These are phyloP conservation scores for Cyanistes caeruleus DNA, from an alignment of 2,113 vertebrate genomes.

Conservation along the genomic window DNA sequence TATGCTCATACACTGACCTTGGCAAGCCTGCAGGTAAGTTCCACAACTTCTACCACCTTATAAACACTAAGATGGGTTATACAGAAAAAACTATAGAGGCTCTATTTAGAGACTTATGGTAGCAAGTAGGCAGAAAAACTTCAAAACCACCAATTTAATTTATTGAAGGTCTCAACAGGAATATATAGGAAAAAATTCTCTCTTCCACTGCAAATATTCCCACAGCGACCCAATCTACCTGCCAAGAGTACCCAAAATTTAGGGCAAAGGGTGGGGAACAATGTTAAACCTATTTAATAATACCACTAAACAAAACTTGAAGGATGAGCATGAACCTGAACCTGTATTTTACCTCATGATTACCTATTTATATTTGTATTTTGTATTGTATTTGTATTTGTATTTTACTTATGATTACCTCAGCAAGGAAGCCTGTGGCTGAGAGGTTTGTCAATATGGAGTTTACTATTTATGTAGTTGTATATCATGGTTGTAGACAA, in stretches of 20 bases:
- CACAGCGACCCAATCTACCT: not conserved
- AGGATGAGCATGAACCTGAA: not conserved
- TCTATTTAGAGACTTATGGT: conserved; percentile 78
- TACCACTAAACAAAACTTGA: not conserved
- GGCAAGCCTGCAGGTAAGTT: conserved; percentile 77
- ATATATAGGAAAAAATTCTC: conserved; percentile 71
- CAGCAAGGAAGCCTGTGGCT: not conserved
- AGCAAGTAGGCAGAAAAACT: conserved; percentile 81
- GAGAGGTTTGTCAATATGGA: not conserved
- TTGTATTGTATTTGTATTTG: not conserved
- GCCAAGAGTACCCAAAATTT: conserved; percentile 29
- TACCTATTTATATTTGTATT: too few relatives aligned
- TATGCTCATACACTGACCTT: conserved; percentile 78
- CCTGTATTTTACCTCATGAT: not conserved
- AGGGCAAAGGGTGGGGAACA: not conserved
- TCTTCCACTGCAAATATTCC: conserved; percentile 66
- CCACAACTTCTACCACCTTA: conserved; percentile 81
- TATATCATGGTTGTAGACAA: not conserved
- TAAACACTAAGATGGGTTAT: conserved; percentile 83
- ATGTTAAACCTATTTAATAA: not conserved
- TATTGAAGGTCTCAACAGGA: conserved; percentile 76
- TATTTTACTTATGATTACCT: not conserved
- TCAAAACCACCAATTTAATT: conserved; percentile 82
- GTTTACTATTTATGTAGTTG: not conserved
- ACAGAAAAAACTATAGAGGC: conserved; percentile 76